Conservation (phyloP, 1,140 invertebrate genomes). For the Drosophila neocordata region DNA sequence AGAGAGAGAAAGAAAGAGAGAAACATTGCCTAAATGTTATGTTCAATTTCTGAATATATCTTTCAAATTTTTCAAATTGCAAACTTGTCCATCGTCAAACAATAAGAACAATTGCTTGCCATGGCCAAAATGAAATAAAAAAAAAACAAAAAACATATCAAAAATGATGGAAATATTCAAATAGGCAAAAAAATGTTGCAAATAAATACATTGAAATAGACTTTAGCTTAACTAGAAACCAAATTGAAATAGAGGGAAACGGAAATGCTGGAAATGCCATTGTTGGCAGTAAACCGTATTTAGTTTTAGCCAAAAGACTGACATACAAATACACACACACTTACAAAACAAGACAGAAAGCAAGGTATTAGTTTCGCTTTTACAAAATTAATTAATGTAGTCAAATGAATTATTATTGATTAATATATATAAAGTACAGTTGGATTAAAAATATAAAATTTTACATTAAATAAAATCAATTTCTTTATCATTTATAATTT, state of each 20-base stretch:
- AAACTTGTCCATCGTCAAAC: conserved; percentile 49
- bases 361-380: too few species aligned
- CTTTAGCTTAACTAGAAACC: not conserved
- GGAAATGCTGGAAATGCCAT: not conserved
- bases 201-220: not conserved
- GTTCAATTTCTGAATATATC: conserved; percentile 62
- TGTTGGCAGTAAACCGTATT: too few species aligned
- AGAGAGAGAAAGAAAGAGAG: conserved; percentile 22
- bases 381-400: too few species aligned
- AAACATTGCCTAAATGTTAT: conserved; percentile 43
- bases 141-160: not conserved
- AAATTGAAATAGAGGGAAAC: not conserved
- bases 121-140: conserved; percentile 1
- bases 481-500: too few species aligned
- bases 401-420: too few species aligned
- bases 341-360: too few species aligned
- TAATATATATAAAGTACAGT: too few species aligned
- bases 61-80: conserved; percentile 61
- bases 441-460: too few species aligned
- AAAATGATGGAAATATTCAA: not conserved
- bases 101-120: conserved; percentile 35
- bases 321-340: too few species aligned
- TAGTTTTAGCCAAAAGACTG: too few species aligned
- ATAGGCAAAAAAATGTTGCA: not conserved
- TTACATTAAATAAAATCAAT: too few species aligned